Conservation (phyloP, 2,888 invertebrate genomes). For the Hypomecis atomaria region DNA sequence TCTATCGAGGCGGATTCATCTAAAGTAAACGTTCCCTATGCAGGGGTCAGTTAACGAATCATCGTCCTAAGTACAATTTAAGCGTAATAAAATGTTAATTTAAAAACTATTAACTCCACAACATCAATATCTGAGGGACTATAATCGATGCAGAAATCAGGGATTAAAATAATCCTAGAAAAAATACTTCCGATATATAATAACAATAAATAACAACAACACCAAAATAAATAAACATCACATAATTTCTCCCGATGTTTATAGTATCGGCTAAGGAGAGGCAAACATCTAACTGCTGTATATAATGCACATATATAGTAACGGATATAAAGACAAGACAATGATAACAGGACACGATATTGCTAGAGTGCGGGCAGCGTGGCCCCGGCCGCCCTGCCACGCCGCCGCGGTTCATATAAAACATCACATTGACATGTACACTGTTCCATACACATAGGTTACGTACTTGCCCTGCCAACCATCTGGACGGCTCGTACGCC, state of each 20-base stretch:
- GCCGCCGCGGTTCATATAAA: slow-evolving; percentile 54
- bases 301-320: slow-evolving; percentile 80
- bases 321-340: slow-evolving; percentile 79
- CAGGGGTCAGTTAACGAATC: slow-evolving; percentile 64
- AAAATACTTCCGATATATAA: slow-evolving; percentile 66
- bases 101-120: slow-evolving; percentile 75
- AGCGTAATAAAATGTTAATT: slow-evolving; percentile 69
- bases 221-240: slow-evolving; percentile 80
- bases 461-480: slow-evolving; percentile 99
- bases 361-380: slow-evolving; percentile 67
- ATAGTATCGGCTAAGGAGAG: slow-evolving; percentile 79
- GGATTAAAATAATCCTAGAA: slow-evolving; percentile 76
- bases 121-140: slow-evolving; percentile 81
- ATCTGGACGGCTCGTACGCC: slow-evolving; percentile 99
- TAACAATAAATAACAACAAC: slow-evolving; percentile 72
- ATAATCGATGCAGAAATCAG: slow-evolving; percentile 79
- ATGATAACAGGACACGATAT: slow-evolving; percentile 79
- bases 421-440: slow-evolving; percentile 82
- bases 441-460: slow-evolving; percentile 75
- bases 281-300: slow-evolving; percentile 82
- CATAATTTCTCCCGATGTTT: slow-evolving; percentile 73
- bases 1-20: slow-evolving; percentile 80
- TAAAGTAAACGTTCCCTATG: slow-evolving; percentile 76
- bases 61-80: slow-evolving; percentile 49
- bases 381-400: slow-evolving; percentile 52